These are phyloP conservation scores for Hymenochirus boettgeri DNA, from an alignment of 2,113 vertebrate genomes.

Conservation along the genomic window DNA sequence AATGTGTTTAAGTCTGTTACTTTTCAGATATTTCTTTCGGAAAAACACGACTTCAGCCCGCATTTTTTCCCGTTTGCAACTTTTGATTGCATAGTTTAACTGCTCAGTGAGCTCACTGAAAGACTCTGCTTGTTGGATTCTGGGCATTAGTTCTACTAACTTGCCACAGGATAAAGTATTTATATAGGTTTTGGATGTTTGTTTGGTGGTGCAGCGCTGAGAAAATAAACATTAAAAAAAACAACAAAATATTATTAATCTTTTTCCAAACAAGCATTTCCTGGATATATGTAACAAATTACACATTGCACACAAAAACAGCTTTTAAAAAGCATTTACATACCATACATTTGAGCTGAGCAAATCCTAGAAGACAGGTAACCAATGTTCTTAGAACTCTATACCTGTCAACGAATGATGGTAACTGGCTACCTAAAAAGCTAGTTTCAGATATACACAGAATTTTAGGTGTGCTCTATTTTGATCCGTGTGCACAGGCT, in stretches of 20 bases:
- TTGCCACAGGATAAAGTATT: neutral
- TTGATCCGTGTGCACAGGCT: too few relatives aligned
- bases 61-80: constrained; percentile 60
- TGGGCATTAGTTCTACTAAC: constrained; percentile 47
- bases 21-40: constrained; percentile 64
- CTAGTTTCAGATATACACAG: too few relatives aligned
- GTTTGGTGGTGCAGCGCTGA: neutral
- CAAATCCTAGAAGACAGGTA: too few relatives aligned
- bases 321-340: too few relatives aligned
- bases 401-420: too few relatives aligned
- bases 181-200: neutral
- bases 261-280: neutral
- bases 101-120: constrained; percentile 61
- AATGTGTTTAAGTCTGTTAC: constrained; percentile 63
- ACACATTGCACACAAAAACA: too few relatives aligned
- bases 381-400: too few relatives aligned
- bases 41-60: constrained; percentile 56
- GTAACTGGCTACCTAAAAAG: too few relatives aligned
- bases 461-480: too few relatives aligned
- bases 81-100: constrained; percentile 55
- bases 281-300: too few relatives aligned
- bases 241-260: neutral
- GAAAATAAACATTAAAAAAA: neutral
- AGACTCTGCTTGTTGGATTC: constrained; percentile 46
- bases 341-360: too few relatives aligned